A percentile compares a stretch with the other conserved stretches of the same genome.
Evolutionary conservation across 2,888 invertebrate genomes (phyloP).

Genomic region (Caenorhabditis becei): DNA sequence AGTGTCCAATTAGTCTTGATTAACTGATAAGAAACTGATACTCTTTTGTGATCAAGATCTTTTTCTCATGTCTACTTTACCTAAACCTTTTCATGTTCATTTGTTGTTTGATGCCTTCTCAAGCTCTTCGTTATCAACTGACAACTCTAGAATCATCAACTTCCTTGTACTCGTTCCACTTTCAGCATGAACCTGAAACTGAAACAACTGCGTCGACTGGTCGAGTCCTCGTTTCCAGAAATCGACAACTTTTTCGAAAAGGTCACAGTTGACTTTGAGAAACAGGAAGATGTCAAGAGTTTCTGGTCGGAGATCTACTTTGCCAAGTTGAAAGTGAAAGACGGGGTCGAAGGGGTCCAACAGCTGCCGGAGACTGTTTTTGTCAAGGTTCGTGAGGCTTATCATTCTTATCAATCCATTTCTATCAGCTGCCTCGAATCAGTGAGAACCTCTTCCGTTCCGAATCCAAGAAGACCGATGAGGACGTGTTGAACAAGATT

Average conservation of each 20-base stretch:
- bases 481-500: neutral
- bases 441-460: conserved; percentile 28
- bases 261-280: conserved; percentile 27
- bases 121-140: too few species aligned
- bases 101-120: too few species aligned
- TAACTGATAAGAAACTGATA: too few species aligned
- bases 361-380: conserved; percentile 32
- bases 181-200: conserved; percentile 33
- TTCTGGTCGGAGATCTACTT: conserved; percentile 59
- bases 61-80: too few species aligned
- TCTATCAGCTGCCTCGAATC: conserved; percentile 34
- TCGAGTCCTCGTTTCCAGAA: conserved; percentile 44
- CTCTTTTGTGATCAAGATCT: too few species aligned
- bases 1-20: too few species aligned
- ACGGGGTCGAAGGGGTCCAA: neutral
- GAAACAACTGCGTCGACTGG: conserved; percentile 36
- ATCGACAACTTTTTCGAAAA: conserved; percentile 32
- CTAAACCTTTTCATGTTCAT: too few species aligned
- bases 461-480: conserved; percentile 6
- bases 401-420: neutral
- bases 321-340: conserved; percentile 16
- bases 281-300: conserved; percentile 51
- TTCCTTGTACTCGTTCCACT: too few species aligned
- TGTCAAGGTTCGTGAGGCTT: conserved; percentile 42
- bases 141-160: too few species aligned